Percentiles rank a stretch among this genome's conserved stretches.
Conservation (phyloP, 2,113 vertebrate species). For the Pituophis catenifer region DNA sequence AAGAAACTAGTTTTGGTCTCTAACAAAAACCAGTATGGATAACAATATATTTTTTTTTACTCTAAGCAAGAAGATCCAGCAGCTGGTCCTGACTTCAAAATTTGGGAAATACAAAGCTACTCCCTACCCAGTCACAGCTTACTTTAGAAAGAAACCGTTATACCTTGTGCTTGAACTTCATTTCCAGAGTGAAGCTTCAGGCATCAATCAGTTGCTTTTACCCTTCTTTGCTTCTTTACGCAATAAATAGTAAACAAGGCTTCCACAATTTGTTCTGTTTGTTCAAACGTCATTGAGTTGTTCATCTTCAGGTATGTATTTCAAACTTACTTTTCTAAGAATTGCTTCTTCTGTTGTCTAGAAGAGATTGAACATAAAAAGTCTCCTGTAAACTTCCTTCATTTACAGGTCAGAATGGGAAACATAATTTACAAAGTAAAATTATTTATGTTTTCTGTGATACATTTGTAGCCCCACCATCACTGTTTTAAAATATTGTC, state of each 20-base stretch:
- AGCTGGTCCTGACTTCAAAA: not conserved
- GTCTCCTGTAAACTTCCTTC: not conserved
- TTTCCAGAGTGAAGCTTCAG: not conserved
- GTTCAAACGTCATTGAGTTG: constrained; percentile 49
- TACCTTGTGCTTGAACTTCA: constrained; percentile 31
- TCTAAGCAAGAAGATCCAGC: not conserved
- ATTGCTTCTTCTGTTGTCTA: not conserved
- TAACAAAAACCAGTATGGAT: not conserved
- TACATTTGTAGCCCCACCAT: not conserved
- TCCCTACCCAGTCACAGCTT: not conserved
- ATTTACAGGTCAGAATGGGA: not conserved
- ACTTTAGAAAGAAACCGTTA: not conserved
- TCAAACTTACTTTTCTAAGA: not conserved
- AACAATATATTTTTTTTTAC: not conserved
- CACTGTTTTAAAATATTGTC: not conserved
- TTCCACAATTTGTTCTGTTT: constrained; percentile 44
- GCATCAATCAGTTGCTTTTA: fast-evolving
- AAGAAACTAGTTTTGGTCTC: not conserved
- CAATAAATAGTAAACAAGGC: constrained; percentile 34
- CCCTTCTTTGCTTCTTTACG: fast-evolving
- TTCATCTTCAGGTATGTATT: constrained; percentile 41
- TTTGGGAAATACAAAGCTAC: not conserved
- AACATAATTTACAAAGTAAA: not conserved
- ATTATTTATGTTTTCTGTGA: not conserved
- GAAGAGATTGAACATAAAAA: too few species aligned